A percentile compares a stretch with the other conserved stretches of the same genome.
phyloP scores from a whole-genome alignment of 2,888 invertebrate species.

The Habrosyne pyritoides region DNA sequence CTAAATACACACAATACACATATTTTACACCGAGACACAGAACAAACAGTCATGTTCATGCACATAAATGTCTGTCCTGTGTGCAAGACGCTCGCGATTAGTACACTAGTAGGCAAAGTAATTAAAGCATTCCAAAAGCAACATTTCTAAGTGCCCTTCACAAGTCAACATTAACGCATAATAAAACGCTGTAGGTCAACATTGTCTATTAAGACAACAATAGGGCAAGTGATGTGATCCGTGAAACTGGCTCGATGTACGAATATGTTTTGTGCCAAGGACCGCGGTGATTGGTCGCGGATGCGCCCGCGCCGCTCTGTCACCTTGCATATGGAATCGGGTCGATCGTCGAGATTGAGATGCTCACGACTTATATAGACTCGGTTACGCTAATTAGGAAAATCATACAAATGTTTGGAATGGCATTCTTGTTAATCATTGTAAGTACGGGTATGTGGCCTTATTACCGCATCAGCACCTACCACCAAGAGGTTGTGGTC shows the following conservation, averaged over 20 bases:
- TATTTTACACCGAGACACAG: too few species aligned
- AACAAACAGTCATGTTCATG: too few species aligned
- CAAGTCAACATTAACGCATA: conserved; percentile 27
- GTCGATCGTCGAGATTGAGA: conserved; percentile 44
- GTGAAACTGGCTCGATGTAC: conserved; percentile 52
- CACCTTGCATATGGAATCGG: conserved; percentile 65
- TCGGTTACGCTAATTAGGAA: background rate
- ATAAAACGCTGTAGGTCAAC: conserved; percentile 60
- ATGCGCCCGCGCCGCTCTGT: conserved; percentile 58
- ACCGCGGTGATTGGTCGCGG: conserved; percentile 55
- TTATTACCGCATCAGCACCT: background rate
- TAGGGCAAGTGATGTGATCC: conserved; percentile 66
- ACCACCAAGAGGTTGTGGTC: background rate
- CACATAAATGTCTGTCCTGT: too few species aligned
- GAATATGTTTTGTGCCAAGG: conserved; percentile 70
- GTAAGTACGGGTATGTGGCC: background rate
- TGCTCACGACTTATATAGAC: conserved; percentile 2
- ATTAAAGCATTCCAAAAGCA: background rate
- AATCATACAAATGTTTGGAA: background rate
- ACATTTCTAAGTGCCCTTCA: background rate
- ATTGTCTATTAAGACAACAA: conserved; percentile 66
- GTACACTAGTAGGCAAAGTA: background rate
- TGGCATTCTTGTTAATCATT: background rate
- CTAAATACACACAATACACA: too few species aligned
- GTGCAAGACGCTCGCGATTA: background rate